phyloP scores from a whole-genome alignment of 1,140 invertebrate species.

The Paramacrobiotus metropolitanus region DNA sequence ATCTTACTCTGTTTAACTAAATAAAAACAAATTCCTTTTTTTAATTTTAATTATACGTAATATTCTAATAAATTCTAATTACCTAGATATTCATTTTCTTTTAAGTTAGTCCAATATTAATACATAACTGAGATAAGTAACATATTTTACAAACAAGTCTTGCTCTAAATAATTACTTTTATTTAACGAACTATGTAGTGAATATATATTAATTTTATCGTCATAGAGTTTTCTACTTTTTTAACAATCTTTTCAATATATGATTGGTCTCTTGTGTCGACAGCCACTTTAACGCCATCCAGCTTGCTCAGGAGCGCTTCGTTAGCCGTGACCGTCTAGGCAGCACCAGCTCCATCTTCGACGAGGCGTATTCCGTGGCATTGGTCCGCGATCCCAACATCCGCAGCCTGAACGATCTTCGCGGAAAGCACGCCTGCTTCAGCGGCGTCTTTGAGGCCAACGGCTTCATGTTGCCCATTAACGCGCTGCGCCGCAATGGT shows the following conservation, averaged over 20 bases:
- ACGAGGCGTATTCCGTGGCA: background rate
- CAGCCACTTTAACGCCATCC: background rate
- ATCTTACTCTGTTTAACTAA: no score
- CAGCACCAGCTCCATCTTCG: background rate
- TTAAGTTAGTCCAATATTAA: no score
- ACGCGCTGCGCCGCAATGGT: background rate
- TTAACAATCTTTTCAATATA: background rate
- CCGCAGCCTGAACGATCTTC: background rate
- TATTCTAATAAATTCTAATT: no score
- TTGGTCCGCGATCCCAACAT: background rate
- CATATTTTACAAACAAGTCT: no score
- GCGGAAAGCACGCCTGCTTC: slow-evolving; percentile 1
- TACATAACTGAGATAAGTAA: no score
- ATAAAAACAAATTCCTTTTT: no score
- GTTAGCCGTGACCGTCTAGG: background rate
- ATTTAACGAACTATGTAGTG: no score
- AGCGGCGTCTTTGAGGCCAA: background rate
- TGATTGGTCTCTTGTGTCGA: background rate
- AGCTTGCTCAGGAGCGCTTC: background rate
- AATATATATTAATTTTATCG: no score
- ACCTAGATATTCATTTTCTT: no score
- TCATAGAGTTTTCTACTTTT: no score
- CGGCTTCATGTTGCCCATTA: background rate
- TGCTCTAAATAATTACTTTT: background rate
- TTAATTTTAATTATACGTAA: no score